These are phyloP conservation scores for Mizuhopecten yessoensis DNA, from an alignment of 1,140 invertebrate species.

Conservation along the genomic window DNA sequence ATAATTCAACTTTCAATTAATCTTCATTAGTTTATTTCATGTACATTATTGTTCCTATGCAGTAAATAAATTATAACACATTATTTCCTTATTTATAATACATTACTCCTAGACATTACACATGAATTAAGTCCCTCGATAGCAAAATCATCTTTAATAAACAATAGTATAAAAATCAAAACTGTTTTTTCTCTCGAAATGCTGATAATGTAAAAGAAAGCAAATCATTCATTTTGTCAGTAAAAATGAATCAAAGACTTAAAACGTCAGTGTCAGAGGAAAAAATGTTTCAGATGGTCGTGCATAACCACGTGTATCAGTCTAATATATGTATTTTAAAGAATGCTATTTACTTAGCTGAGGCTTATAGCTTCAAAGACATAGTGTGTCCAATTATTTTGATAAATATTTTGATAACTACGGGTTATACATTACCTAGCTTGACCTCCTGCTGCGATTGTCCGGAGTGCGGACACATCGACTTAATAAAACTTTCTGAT, in stretches of 20 bases:
- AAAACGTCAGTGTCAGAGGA: not conserved
- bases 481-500: not conserved
- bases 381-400: not conserved
- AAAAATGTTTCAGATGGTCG: not conserved
- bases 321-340: not conserved
- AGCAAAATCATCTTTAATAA: too few relatives aligned
- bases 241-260: not conserved
- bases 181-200: too few relatives aligned
- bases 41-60: too few relatives aligned
- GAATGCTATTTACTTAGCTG: not conserved
- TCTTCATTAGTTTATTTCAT: too few relatives aligned
- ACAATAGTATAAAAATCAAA: too few relatives aligned
- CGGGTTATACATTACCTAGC: constrained; percentile 13
- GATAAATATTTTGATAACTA: constrained; percentile 40
- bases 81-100: too few relatives aligned
- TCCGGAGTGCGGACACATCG: not conserved
- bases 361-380: constrained; percentile 33
- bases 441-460: not conserved
- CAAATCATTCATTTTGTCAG: not conserved
- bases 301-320: not conserved
- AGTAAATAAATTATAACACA: too few relatives aligned
- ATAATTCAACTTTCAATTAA: too few relatives aligned
- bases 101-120: too few relatives aligned
- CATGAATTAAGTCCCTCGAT: too few relatives aligned
- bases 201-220: not conserved